phyloP scores from a whole-genome alignment of 2,113 vertebrate species.

The Podocnemis expansa region DNA sequence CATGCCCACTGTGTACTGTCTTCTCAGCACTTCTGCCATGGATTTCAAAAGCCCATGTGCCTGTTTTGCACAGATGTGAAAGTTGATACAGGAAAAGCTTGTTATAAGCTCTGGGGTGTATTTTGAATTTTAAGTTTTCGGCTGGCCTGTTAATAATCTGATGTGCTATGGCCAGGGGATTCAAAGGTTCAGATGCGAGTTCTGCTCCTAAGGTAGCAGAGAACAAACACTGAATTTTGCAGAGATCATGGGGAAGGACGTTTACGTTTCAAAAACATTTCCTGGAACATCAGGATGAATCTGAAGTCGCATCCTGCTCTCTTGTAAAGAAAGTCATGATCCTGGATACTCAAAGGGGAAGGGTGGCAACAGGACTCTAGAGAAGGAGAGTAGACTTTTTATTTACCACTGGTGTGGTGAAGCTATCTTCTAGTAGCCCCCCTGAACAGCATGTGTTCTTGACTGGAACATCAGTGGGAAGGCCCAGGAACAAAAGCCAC shows the following conservation, averaged over 20 bases:
- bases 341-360: not conserved
- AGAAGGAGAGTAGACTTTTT: not conserved
- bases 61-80: fast-evolving
- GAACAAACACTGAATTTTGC: not conserved
- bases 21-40: not conserved
- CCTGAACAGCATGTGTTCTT: not conserved
- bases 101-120: fast-evolving
- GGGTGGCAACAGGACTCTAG: not conserved
- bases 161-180: fast-evolving
- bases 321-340: not conserved
- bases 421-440: not conserved
- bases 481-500: not conserved
- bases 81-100: fast-evolving
- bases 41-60: fast-evolving
- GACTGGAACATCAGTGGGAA: not conserved
- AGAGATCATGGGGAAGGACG: not conserved
- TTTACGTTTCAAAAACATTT: not conserved
- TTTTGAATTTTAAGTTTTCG: not conserved
- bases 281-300: not conserved
- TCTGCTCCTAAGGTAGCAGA: not conserved
- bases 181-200: fast-evolving
- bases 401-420: not conserved
- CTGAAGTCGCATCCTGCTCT: not conserved
- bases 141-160: not conserved
- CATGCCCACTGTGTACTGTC: too few species aligned